Evolutionary conservation across 2,888 invertebrate genomes (phyloP).

Genomic region (Polydesmus complanatus): DNA sequence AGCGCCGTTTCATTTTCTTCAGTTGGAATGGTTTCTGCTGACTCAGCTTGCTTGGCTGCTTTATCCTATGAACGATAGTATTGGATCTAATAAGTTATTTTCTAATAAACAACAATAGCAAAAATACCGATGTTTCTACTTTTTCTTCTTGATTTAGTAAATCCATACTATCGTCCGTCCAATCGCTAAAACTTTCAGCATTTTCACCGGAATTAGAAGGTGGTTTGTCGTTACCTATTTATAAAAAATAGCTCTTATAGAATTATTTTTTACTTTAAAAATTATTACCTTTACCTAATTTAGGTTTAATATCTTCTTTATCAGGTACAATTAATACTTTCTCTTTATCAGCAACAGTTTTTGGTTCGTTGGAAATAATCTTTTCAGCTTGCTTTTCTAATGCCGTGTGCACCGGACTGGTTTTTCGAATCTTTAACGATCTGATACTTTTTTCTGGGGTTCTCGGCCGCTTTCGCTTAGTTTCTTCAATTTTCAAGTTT

Average conservation of each 20-base stretch:
- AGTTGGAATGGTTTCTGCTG: too few species aligned
- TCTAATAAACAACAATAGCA: too few species aligned
- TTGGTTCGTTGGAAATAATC: neutral
- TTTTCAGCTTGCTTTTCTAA: too few species aligned
- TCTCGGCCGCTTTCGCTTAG: neutral
- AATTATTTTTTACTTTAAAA: neutral
- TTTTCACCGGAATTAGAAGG: neutral
- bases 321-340: neutral
- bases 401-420: neutral
- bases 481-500: neutral
- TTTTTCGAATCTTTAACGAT: neutral
- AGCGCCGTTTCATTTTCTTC: too few species aligned
- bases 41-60: too few species aligned
- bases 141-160: conserved; percentile 62
- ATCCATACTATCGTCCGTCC: conserved; percentile 69
- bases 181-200: conserved; percentile 58
- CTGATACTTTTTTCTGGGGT: neutral
- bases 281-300: neutral
- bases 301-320: neutral
- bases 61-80: too few species aligned
- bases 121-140: too few species aligned
- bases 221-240: neutral
- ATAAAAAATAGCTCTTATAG: neutral
- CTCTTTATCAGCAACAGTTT: neutral
- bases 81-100: too few species aligned